Conservation (phyloP, 2,113 vertebrate genomes). For the Chionomys nivalis region DNA sequence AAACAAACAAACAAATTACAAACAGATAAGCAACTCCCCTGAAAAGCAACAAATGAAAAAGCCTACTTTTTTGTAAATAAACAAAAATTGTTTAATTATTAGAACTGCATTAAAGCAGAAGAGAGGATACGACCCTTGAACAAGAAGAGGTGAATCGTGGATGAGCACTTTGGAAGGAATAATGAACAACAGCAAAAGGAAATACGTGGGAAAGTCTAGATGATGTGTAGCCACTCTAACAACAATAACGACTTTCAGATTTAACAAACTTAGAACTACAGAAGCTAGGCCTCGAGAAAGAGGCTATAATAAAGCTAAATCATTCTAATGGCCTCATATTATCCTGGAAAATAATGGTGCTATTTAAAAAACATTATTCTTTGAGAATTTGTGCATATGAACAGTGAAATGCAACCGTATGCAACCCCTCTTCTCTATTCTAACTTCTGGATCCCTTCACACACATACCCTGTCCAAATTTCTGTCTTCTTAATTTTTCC, state of each 20-base stretch:
- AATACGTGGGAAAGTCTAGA: background rate
- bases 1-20: background rate
- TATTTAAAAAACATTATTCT: background rate
- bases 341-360: background rate
- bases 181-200: background rate
- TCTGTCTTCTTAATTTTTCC: background rate
- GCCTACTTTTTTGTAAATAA: background rate
- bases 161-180: background rate
- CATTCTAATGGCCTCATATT: background rate
- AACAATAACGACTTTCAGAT: slow-evolving; percentile 2
- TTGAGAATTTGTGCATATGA: background rate
- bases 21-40: background rate
- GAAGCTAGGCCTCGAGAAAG: background rate
- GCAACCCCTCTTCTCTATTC: background rate
- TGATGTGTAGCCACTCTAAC: background rate
- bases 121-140: background rate
- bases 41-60: background rate
- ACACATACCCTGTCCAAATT: background rate
- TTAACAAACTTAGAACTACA: background rate
- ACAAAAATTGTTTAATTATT: background rate
- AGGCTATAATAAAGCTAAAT: background rate
- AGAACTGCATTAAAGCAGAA: background rate
- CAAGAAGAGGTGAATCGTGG: background rate
- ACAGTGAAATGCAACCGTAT: background rate
- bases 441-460: background rate